Evolutionary conservation across 2,113 vertebrate species (phyloP).

Genomic region (Lates calcarifer): DNA sequence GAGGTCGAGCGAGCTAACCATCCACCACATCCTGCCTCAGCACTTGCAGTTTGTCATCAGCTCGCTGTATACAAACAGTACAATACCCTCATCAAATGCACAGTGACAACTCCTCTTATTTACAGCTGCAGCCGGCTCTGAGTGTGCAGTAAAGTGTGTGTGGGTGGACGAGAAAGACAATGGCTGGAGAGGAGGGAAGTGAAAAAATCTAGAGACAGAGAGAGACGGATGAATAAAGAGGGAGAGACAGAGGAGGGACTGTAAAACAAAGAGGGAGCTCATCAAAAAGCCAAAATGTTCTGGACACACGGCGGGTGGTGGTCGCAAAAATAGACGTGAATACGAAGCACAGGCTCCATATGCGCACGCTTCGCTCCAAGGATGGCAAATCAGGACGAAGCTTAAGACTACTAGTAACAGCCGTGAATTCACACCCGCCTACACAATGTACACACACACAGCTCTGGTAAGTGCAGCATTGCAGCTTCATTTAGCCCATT

Average conservation of each 20-base stretch:
- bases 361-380: neutral
- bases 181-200: slow-evolving; percentile 15
- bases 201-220: neutral
- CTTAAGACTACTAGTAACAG: slow-evolving; percentile 30
- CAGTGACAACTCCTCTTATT: slow-evolving; percentile 41
- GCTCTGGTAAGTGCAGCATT: slow-evolving; percentile 11
- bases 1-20: slow-evolving; percentile 25
- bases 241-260: neutral
- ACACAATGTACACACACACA: neutral
- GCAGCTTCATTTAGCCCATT: slow-evolving; percentile 50
- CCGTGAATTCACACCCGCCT: slow-evolving; percentile 30
- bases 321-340: neutral
- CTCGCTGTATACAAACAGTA: slow-evolving; percentile 14
- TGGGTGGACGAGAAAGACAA: slow-evolving; percentile 45
- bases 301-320: neutral
- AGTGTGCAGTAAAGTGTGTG: slow-evolving; percentile 2
- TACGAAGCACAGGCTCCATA: neutral
- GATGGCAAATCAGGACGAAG: slow-evolving; percentile 34
- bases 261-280: slow-evolving; percentile 1
- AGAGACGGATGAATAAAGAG: neutral
- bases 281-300: slow-evolving; percentile 21
- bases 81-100: slow-evolving; percentile 37
- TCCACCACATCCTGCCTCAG: neutral
- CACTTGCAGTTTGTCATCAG: slow-evolving; percentile 6
- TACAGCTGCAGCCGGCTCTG: slow-evolving; percentile 31